Conservation (phyloP, 64 coral and sea anemone genomes). For the Stichodactyla helianthus region DNA sequence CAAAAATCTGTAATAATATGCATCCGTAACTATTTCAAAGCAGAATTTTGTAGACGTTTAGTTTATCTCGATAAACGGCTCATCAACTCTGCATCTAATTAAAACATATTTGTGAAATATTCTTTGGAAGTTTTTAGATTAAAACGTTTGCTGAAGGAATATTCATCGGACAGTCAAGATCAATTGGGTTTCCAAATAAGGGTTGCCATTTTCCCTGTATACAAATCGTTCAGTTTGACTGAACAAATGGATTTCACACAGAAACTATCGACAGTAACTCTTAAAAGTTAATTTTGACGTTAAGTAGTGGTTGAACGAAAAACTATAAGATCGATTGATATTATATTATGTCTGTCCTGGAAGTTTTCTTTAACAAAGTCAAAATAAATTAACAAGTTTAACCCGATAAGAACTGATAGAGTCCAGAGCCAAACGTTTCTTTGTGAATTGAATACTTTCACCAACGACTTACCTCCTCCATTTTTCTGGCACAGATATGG, state of each 20-base stretch:
- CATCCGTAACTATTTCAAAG: too few relatives aligned
- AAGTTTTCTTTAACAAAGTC: too few relatives aligned
- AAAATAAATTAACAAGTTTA: background rate
- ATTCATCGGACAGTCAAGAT: background rate
- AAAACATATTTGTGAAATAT: background rate
- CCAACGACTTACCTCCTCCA: constrained; percentile 55
- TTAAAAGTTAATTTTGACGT: background rate
- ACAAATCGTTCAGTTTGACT: too few relatives aligned
- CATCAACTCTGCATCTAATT: background rate
- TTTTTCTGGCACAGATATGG: constrained; percentile 90
- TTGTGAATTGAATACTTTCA: background rate
- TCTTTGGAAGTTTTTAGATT: background rate
- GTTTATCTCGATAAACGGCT: background rate
- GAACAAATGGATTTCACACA: background rate
- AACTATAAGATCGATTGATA: too few relatives aligned
- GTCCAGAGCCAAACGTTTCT: background rate
- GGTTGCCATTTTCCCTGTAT: too few relatives aligned
- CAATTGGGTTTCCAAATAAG: background rate
- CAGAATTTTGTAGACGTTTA: background rate
- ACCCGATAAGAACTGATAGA: too few relatives aligned
- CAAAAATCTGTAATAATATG: too few relatives aligned
- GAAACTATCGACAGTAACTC: background rate
- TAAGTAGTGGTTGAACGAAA: too few relatives aligned
- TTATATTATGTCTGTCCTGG: too few relatives aligned
- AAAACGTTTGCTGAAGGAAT: background rate